phyloP scores from a whole-genome alignment of 2,888 invertebrate species.

The Sialis lutaria region DNA sequence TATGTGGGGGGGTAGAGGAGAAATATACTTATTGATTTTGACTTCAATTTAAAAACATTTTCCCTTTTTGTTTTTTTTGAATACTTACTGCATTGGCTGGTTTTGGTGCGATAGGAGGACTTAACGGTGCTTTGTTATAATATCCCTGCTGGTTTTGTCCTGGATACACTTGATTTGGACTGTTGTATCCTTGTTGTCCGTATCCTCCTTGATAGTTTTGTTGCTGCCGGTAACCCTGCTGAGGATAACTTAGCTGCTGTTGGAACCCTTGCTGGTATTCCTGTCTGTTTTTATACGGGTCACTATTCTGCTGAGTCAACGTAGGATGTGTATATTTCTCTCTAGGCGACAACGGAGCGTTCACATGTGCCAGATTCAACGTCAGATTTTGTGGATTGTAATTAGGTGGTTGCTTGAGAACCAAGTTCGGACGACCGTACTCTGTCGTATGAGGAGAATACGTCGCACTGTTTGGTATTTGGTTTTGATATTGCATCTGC shows the following conservation, averaged over 20 bases:
- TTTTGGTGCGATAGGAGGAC: slow-evolving; percentile 6
- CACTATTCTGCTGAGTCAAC: background rate
- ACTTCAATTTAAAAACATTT: no score
- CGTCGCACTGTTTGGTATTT: background rate
- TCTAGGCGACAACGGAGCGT: background rate
- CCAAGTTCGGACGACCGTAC: background rate
- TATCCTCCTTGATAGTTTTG: slow-evolving; percentile 20
- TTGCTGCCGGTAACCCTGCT: slow-evolving; percentile 16
- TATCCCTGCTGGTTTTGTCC: background rate
- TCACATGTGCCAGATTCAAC: background rate
- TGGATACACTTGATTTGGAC: background rate
- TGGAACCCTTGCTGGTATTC: background rate
- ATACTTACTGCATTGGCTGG: background rate
- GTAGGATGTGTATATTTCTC: background rate
- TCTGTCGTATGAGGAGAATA: background rate
- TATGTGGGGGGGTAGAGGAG: no score
- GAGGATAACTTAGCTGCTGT: background rate
- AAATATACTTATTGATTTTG: no score
- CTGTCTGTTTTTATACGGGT: slow-evolving; percentile 12
- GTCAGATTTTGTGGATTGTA: slow-evolving; percentile 26
- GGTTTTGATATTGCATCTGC: slow-evolving; percentile 8
- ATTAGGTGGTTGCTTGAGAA: slow-evolving; percentile 17
- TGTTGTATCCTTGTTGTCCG: background rate
- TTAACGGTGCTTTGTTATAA: slow-evolving; percentile 8
- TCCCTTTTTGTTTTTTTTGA: background rate